Conservation (phyloP, 1,140 invertebrate species). For the Tyrophagus putrescentiae region DNA sequence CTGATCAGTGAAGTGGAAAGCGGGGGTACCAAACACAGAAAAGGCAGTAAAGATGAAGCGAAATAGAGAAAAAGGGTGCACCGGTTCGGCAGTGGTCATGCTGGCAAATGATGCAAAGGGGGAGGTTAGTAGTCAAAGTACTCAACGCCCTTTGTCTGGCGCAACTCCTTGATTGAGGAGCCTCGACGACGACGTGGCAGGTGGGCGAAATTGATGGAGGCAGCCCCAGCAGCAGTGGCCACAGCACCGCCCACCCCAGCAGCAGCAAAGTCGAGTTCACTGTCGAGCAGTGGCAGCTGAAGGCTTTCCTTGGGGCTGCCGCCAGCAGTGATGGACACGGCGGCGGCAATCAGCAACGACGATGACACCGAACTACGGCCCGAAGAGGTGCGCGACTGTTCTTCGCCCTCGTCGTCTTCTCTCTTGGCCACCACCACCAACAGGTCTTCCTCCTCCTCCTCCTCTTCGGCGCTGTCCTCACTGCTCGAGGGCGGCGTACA, state of each 20-base stretch:
- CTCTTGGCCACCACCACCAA: not conserved
- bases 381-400: not conserved
- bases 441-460: not conserved
- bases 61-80: not conserved
- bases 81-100: not conserved
- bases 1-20: no score
- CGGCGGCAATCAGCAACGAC: not conserved
- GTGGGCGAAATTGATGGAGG: no score
- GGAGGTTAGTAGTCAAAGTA: constrained; percentile 9
- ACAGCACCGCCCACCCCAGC: no score
- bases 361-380: not conserved
- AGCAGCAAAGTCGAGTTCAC: not conserved
- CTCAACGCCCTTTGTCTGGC: not conserved
- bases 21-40: no score
- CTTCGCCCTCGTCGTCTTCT: no score
- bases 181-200: not conserved
- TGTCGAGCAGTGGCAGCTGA: not conserved
- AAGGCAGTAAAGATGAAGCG: not conserved
- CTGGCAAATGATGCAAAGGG: no score
- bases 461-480: not conserved
- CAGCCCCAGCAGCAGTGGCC: no score
- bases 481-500: not conserved
- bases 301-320: not conserved
- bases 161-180: not conserved
- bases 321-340: not conserved